Base-by-base conservation (phyloP, 2,113 vertebrate species). In the Hystrix cristata region DNA sequence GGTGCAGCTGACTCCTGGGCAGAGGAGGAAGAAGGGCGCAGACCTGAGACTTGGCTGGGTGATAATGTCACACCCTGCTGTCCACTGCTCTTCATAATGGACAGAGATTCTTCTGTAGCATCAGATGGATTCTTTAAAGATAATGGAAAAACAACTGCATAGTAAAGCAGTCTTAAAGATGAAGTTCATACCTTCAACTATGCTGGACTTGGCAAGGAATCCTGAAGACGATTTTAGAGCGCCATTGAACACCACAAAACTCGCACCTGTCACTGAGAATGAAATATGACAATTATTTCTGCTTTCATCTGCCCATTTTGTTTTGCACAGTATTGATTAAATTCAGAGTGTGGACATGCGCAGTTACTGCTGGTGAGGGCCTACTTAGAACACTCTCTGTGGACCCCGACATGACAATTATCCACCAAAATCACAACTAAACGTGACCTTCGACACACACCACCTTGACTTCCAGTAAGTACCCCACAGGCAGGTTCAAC, bases 161-260 rank as follows among this genome's bases (percentile, higher is more conserved):
- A 87, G 80, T 92, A 88, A 94, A 95, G 87, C 51, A 94, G 34
- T 65, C 27, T 94, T 46, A 94, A 91, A 91, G 78, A 87, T 82
- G 53, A 92, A 96, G 91, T 27, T 93, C 97, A 90, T 99, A 99
- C 99, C 99, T 99, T 99, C 99, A 90, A 99, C 99, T 72, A 99
- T 99, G 98, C 99, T 99, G 96, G 99, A 99, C 98, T 99, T 99
- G 74, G 99, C 99, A 87, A 99, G 99, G 98, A 99, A 99, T 96
- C 99, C 99, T 55, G 99, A 99, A 1, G 99, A 99, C 46, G 99
- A 96, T 98, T 99, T 99, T 74, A 99, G 98, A 16, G 99, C 99
- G 93, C 99, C 99, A 76, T 99, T 99, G 95, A 99, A 99, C 74
- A 99, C 99, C 82, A 99, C 99, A 97, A 99, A 99, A 98, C 99